Percentiles rank a stretch among this genome's conserved stretches.
These are phyloP conservation scores for Ptychodera flava DNA, from an alignment of 35 echinoderm and acorn worm genomes.

Conservation along the genomic window DNA sequence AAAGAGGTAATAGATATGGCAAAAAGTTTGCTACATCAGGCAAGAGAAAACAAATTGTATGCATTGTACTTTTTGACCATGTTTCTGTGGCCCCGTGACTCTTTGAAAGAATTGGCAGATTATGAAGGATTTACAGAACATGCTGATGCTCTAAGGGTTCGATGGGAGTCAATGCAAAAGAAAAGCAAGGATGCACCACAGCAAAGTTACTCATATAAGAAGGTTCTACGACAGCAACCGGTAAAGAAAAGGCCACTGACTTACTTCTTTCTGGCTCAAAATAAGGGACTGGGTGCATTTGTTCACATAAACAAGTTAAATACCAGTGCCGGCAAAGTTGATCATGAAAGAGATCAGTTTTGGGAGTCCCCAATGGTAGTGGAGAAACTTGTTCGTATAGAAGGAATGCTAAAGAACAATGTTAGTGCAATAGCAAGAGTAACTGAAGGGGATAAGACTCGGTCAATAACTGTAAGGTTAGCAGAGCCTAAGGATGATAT, in stretches of 20 bases:
- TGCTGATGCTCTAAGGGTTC: too few relatives aligned
- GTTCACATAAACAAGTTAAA: slow-evolving; percentile 20
- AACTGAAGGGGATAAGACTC: slow-evolving; percentile 6
- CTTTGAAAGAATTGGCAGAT: too few relatives aligned
- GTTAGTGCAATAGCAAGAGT: neutral
- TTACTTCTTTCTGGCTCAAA: slow-evolving; percentile 27
- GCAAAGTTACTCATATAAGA: too few relatives aligned
- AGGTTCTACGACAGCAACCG: neutral
- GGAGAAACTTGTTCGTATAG: neutral
- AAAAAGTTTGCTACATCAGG: neutral
- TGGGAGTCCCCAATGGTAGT: neutral
- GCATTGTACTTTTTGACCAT: neutral
- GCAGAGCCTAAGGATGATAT: slow-evolving; percentile 19
- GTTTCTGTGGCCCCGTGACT: slow-evolving; percentile 2
- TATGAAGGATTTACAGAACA: too few relatives aligned
- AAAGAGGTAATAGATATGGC: neutral
- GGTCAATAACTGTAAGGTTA: slow-evolving; percentile 14
- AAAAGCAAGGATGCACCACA: too few relatives aligned
- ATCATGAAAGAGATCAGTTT: slow-evolving; percentile 4
- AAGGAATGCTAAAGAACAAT: slow-evolving; percentile 13
- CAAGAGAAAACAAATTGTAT: neutral
- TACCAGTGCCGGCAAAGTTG: neutral
- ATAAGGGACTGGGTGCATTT: neutral
- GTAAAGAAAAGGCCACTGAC: neutral
- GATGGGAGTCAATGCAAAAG: too few relatives aligned